Evolutionary conservation across 1,140 invertebrate species (phyloP).

Genomic region (Paraescarpia echinospica): DNA sequence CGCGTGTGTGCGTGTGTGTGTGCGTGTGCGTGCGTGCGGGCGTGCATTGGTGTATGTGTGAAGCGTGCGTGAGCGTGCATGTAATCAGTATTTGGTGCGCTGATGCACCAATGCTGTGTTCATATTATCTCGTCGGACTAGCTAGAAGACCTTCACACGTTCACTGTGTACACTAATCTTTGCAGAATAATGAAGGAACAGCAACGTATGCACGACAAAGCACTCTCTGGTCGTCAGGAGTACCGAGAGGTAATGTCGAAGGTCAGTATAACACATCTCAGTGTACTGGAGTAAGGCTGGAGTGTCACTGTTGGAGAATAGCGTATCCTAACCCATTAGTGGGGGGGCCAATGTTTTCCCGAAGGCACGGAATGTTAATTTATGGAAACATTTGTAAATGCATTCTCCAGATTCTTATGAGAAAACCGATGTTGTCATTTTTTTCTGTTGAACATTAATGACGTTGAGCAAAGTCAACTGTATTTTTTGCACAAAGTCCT

Average conservation of each 20-base stretch:
- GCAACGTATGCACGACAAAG: background rate
- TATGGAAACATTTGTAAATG: too few relatives aligned
- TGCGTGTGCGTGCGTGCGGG: background rate
- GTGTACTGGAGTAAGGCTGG: too few relatives aligned
- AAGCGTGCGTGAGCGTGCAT: background rate
- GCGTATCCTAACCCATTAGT: too few relatives aligned
- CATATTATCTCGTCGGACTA: background rate
- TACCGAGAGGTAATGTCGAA: background rate
- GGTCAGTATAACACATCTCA: background rate
- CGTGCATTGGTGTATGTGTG: background rate
- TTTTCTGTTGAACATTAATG: too few relatives aligned
- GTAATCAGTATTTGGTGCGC: background rate
- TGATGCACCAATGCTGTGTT: background rate
- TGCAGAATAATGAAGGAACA: background rate
- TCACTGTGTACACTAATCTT: background rate
- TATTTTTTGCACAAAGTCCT: too few relatives aligned
- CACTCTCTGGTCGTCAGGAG: background rate
- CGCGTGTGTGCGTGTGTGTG: background rate
- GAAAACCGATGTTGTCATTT: too few relatives aligned
- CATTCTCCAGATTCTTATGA: too few relatives aligned
- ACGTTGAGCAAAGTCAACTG: too few relatives aligned
- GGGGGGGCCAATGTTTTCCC: too few relatives aligned
- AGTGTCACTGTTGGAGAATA: too few relatives aligned
- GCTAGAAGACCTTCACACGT: background rate
- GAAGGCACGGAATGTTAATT: too few relatives aligned